A percentile compares a stretch with the other conserved stretches of the same genome.
Conservation (phyloP, 2,888 invertebrate species). For the Ceramica pisi region DNA sequence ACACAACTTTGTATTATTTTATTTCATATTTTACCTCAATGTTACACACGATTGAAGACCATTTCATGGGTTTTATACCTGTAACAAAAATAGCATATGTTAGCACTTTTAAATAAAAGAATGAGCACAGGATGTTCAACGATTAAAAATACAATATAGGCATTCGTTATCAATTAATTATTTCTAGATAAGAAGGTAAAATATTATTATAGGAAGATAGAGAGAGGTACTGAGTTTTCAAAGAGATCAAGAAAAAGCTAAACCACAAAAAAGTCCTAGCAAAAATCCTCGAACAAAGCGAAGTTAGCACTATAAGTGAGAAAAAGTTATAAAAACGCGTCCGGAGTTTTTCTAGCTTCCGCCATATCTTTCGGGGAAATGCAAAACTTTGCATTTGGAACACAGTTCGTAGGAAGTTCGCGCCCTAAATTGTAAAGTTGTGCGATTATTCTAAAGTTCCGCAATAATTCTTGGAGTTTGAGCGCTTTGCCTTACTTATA, state of each 20-base stretch:
- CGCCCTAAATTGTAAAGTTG: slow-evolving; percentile 68
- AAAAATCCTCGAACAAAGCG: slow-evolving; percentile 34
- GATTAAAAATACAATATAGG: not conserved
- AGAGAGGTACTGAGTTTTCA: not conserved
- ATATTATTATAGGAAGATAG: not conserved
- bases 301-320: slow-evolving; percentile 37
- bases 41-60: slow-evolving; percentile 29
- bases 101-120: slow-evolving; percentile 2
- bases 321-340: slow-evolving; percentile 48
- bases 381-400: slow-evolving; percentile 60
- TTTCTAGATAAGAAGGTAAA: not conserved
- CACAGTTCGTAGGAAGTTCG: slow-evolving; percentile 55
- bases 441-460: slow-evolving; percentile 68
- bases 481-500: slow-evolving; percentile 47
- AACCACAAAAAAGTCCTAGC: slow-evolving; percentile 4
- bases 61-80: slow-evolving; percentile 55
- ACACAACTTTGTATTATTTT: slow-evolving; percentile 40
- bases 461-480: slow-evolving; percentile 61
- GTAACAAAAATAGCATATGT: slow-evolving; percentile 50
- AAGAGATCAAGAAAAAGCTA: not conserved
- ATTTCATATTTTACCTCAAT: slow-evolving; percentile 57
- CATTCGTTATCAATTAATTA: not conserved
- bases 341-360: slow-evolving; percentile 52
- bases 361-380: slow-evolving; percentile 61
- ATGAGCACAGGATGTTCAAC: not conserved